phyloP scores from a whole-genome alignment of 1,140 invertebrate genomes.

The Pentalonia nigronervosa region DNA sequence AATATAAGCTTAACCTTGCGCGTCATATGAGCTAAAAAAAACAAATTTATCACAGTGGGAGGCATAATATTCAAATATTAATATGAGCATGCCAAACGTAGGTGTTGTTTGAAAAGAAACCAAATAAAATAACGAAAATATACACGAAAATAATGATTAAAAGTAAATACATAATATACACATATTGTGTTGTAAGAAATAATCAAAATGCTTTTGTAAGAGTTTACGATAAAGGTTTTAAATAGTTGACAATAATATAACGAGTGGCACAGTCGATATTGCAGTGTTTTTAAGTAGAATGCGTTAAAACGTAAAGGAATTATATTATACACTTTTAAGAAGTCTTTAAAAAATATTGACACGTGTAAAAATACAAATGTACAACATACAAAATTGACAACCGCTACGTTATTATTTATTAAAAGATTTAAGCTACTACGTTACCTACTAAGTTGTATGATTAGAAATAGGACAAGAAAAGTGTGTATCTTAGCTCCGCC shows the following conservation, averaged over 20 bases:
- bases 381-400: neutral
- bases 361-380: neutral
- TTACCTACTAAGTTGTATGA: neutral
- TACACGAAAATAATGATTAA: neutral
- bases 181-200: neutral
- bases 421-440: neutral
- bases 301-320: neutral
- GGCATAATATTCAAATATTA: neutral
- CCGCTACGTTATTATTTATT: neutral
- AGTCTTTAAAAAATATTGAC: neutral
- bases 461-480: neutral
- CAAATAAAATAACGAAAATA: neutral
- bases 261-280: neutral
- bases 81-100: neutral
- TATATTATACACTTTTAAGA: neutral
- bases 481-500: neutral
- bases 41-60: neutral
- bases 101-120: neutral
- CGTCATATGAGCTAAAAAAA: constrained; percentile 13
- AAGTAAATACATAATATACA: neutral
- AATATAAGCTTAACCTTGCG: neutral
- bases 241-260: neutral
- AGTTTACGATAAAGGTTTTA: neutral
- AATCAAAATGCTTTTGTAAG: neutral
- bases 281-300: neutral